phyloP scores from a whole-genome alignment of 2,888 invertebrate genomes.

The Sphinx pinastri region DNA sequence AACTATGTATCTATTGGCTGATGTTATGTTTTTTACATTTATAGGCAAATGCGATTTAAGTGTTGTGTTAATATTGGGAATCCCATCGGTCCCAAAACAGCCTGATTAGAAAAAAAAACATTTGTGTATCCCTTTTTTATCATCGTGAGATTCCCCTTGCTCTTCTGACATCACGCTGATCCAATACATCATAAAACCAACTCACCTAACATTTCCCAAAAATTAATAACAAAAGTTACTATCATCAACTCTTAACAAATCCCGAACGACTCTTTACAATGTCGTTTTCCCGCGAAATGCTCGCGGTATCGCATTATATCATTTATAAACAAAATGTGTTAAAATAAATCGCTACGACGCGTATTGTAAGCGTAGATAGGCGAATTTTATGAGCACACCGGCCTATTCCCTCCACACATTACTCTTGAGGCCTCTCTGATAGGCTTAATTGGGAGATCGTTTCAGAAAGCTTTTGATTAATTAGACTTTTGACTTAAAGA shows the following conservation, averaged over 20 bases:
- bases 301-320: constrained; percentile 82
- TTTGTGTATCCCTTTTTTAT: too few species aligned
- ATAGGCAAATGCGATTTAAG: too few species aligned
- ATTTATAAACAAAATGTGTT: constrained; percentile 85
- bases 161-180: too few species aligned
- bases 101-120: too few species aligned
- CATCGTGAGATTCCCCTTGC: too few species aligned
- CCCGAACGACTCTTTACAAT: constrained; percentile 61
- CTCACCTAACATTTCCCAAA: not conserved
- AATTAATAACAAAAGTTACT: constrained; percentile 29
- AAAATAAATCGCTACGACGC: constrained; percentile 75
- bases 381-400: constrained; percentile 34
- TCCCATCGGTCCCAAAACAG: too few species aligned
- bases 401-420: constrained; percentile 22
- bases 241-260: constrained; percentile 57
- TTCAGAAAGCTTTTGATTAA: too few species aligned
- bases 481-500: too few species aligned
- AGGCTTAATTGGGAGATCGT: constrained; percentile 18
- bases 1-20: too few species aligned
- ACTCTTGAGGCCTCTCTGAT: constrained; percentile 9
- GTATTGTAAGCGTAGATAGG: constrained; percentile 29
- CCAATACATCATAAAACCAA: too few species aligned
- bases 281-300: constrained; percentile 68
- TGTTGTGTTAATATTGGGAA: too few species aligned
- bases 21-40: too few species aligned